Evolutionary conservation across 2,888 invertebrate species (phyloP).

Genomic region (Acronicta aceris): DNA sequence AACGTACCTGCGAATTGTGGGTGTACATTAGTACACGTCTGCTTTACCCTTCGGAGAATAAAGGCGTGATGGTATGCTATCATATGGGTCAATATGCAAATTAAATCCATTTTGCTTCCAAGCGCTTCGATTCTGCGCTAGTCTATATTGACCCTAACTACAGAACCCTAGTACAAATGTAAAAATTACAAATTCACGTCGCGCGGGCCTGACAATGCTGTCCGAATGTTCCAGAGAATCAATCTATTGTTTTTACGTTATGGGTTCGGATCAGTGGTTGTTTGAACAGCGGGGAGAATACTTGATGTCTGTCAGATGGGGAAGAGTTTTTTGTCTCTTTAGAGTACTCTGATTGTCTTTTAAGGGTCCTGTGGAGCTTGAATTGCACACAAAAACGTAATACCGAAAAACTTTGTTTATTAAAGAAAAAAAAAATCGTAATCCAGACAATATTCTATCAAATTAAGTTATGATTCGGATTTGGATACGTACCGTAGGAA

Average conservation of each 20-base stretch:
- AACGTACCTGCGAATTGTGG: too few relatives aligned
- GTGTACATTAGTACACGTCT: too few relatives aligned
- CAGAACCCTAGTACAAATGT: slow-evolving; percentile 34
- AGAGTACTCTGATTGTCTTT: neutral
- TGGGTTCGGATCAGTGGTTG: slow-evolving; percentile 29
- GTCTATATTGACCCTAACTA: neutral
- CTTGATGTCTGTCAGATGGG: slow-evolving; percentile 13
- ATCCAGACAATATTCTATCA: too few relatives aligned
- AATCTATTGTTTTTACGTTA: slow-evolving; percentile 51
- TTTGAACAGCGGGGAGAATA: slow-evolving; percentile 27
- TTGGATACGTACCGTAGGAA: too few relatives aligned
- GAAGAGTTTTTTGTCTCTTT: slow-evolving; percentile 1
- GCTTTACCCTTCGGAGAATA: too few relatives aligned
- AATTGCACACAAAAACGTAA: too few relatives aligned
- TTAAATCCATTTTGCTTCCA: too few relatives aligned
- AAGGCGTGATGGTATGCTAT: too few relatives aligned
- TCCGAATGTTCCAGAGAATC: slow-evolving; percentile 39
- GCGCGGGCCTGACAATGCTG: slow-evolving; percentile 23
- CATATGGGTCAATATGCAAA: too few relatives aligned
- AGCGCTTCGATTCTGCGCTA: too few relatives aligned
- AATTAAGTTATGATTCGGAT: too few relatives aligned
- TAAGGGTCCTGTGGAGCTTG: neutral
- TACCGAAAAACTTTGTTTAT: neutral
- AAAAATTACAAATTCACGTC: slow-evolving; percentile 53
- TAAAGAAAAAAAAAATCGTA: too few relatives aligned